These are phyloP conservation scores for Falco peregrinus DNA, from an alignment of 2,797 vertebrate species.

Conservation along the genomic window DNA sequence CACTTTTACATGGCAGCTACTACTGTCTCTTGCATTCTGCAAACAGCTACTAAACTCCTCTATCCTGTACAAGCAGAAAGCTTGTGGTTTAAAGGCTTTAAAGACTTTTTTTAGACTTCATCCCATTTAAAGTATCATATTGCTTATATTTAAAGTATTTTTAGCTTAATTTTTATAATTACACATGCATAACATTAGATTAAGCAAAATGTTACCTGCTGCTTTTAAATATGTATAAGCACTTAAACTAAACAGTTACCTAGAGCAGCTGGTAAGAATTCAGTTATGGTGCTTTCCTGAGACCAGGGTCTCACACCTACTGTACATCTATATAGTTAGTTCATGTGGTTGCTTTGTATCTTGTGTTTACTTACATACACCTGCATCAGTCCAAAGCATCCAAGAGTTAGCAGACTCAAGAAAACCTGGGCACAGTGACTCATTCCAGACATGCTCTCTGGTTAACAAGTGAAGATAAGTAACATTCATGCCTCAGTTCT, in stretches of 20 bases:
- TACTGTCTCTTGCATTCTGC: background rate
- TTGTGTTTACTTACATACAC: background rate
- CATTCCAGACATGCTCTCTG: background rate
- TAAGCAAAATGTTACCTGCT: background rate
- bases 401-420: background rate
- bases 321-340: background rate
- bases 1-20: background rate
- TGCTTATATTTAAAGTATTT: background rate
- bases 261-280: background rate
- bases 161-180: background rate
- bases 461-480: background rate
- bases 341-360: rapidly evolving
- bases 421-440: background rate
- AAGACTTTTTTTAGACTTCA: background rate
- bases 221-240: background rate
- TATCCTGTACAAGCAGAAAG: background rate
- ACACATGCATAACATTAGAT: background rate
- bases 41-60: background rate
- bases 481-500: background rate
- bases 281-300: background rate
- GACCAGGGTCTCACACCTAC: background rate
- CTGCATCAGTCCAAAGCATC: background rate
- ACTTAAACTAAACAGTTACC: background rate
- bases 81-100: background rate
- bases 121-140: background rate